phyloP scores from a whole-genome alignment of 1,140 invertebrate genomes.

The Solenopsis invicta region DNA sequence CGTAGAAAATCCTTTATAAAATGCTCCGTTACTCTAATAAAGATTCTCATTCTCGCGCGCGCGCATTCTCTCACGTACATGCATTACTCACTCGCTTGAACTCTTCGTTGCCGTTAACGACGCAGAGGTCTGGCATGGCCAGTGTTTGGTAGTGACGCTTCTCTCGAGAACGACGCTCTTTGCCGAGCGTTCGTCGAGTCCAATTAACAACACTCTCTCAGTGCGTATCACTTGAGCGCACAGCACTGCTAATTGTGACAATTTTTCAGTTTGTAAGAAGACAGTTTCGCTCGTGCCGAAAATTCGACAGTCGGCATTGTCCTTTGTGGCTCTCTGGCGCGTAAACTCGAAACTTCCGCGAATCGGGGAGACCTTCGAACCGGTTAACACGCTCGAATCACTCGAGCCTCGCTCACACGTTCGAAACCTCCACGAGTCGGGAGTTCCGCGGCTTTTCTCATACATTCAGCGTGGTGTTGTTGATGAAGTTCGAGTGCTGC shows the following conservation, averaged over 20 bases:
- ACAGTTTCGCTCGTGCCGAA: slow-evolving; percentile 17
- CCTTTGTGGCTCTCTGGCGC: slow-evolving; percentile 23
- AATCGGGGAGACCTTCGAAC: slow-evolving; percentile 64
- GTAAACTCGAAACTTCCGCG: slow-evolving; percentile 68
- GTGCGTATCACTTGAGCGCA: slow-evolving; percentile 35
- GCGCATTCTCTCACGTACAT: slow-evolving; percentile 27
- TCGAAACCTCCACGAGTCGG: slow-evolving; percentile 77
- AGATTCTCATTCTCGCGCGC: slow-evolving; percentile 27
- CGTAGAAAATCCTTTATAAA: slow-evolving; percentile 79
- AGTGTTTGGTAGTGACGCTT: background rate
- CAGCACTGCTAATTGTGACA: slow-evolving; percentile 13
- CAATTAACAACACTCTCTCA: background rate
- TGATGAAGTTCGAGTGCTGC: slow-evolving; percentile 77
- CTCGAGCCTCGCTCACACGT: slow-evolving; percentile 62
- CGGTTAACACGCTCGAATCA: slow-evolving; percentile 31
- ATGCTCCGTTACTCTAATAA: slow-evolving; percentile 60
- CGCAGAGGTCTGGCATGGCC: slow-evolving; percentile 10
- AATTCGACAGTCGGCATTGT: slow-evolving; percentile 32
- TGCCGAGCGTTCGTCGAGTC: background rate
- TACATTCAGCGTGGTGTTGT: slow-evolving; percentile 77
- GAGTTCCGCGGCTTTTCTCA: slow-evolving; percentile 78
- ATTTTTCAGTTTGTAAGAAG: slow-evolving; percentile 9
- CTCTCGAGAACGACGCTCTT: slow-evolving; percentile 28
- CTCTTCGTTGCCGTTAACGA: slow-evolving; percentile 37
- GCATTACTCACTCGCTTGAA: slow-evolving; percentile 25